Evolutionary conservation across 2,113 vertebrate species (phyloP), one percentile per base, ranked within the genome.

Genomic region (Rhombomys opimus): DNA sequence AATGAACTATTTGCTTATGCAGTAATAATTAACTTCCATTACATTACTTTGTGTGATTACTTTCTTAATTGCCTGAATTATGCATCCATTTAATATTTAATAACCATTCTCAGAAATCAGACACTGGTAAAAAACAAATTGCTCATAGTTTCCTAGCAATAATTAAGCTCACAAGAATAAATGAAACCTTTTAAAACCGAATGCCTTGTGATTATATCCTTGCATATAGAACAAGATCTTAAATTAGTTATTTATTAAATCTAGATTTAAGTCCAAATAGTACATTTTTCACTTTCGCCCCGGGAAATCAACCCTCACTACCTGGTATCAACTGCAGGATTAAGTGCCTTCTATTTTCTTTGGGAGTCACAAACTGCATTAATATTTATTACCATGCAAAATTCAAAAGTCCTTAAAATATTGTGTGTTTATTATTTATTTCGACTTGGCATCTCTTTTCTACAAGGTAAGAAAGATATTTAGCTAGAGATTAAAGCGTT

Each of bases 11-110:
- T 99, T 99, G 99, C 99, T 99, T 99, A 99, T 99, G 99, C 99
- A 99, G 99, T 99, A 99, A 99, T 99, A 99, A 99, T 99, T 99
- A 99, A 99, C 99, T 99, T 99, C 99, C 99, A 99, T 99, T 99
- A 99, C 99, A 99, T 99, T 99, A 99, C 99, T 99, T 99, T 99
- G 99, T 99, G 99, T 99, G 99, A 99, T 99, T 99, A 99, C 99
- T 99, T 99, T 99, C 99, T 99, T 99, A 99, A 99, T 99, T 99
- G 99, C 99, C 99, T 99, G 99, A 99, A 99, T 99, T 99, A 99
- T 99, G 99, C 99, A 99, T 99, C 99, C 99, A 99, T 99, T 99
- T 99, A 99, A 99, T 99, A 99, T 99, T 99, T 99, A 99, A 99
- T 99, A 99, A 99, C 99, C 99, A 99, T 99, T 99, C 99, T 99